Conservation (phyloP, 2,888 invertebrate species). For the Luperina testacea region DNA sequence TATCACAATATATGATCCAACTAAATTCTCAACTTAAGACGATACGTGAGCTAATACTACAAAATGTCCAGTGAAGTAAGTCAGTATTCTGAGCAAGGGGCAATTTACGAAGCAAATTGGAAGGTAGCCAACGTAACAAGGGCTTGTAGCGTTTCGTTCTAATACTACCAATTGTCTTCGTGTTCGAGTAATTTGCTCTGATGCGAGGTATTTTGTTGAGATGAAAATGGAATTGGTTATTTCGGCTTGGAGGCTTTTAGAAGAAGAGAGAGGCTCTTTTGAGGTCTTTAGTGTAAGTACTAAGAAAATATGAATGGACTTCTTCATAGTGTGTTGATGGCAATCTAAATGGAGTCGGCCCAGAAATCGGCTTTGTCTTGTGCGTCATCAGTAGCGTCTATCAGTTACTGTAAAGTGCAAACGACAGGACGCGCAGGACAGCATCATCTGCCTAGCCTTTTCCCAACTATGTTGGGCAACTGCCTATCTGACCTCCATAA, state of each 20-base stretch:
- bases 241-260: background rate
- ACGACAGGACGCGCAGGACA: background rate
- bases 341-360: background rate
- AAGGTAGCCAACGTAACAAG: slow-evolving; percentile 76
- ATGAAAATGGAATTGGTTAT: slow-evolving; percentile 39
- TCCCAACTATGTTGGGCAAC: no score
- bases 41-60: slow-evolving; percentile 39
- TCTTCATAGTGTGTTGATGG: background rate
- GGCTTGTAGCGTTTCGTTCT: slow-evolving; percentile 51
- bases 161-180: slow-evolving; percentile 68
- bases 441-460: no score
- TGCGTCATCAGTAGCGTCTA: background rate
- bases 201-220: slow-evolving; percentile 39
- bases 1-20: background rate
- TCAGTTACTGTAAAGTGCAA: background rate
- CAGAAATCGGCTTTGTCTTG: background rate
- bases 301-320: background rate
- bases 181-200: slow-evolving; percentile 46
- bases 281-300: background rate
- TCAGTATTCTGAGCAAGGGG: slow-evolving; percentile 53
- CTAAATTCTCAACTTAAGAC: slow-evolving; percentile 27
- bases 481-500: no score
- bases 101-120: slow-evolving; percentile 72
- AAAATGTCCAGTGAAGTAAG: slow-evolving; percentile 48
- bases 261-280: background rate